Evolutionary conservation across 2,888 invertebrate species (phyloP).

Genomic region (Catocala sponsa): DNA sequence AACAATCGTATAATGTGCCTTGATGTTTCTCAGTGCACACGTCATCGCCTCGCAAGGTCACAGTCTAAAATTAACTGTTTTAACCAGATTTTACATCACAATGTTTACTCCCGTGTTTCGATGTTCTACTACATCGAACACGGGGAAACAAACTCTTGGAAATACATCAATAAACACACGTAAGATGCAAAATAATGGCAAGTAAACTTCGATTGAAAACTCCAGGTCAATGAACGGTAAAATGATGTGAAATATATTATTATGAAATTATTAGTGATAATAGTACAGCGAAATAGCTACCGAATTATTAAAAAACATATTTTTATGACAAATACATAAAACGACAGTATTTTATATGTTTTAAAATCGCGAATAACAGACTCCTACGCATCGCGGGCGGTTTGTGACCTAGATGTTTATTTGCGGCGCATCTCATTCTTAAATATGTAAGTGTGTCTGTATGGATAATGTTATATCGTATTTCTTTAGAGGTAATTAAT

Average conservation of each 20-base stretch:
- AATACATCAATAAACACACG: too few relatives aligned
- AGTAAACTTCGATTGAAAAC: neutral
- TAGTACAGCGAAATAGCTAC: too few relatives aligned
- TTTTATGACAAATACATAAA: constrained; percentile 15
- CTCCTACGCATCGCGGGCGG: constrained; percentile 55
- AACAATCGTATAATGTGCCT: constrained; percentile 18
- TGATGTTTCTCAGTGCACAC: constrained; percentile 24
- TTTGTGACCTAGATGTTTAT: constrained; percentile 65
- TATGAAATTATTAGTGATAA: neutral
- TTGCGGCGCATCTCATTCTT: constrained; percentile 27
- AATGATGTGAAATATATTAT: neutral
- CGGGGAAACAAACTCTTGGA: constrained; percentile 18
- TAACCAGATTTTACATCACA: constrained; percentile 38
- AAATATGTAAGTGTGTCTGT: constrained; percentile 16
- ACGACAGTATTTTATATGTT: constrained; percentile 35
- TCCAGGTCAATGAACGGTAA: neutral
- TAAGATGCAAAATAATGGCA: too few relatives aligned
- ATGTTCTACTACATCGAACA: constrained; percentile 33
- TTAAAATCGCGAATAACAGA: constrained; percentile 47
- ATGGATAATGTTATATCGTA: too few relatives aligned
- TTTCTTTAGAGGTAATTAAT: too few relatives aligned
- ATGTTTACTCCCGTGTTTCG: constrained; percentile 38
- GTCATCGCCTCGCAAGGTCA: constrained; percentile 45
- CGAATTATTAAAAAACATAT: too few relatives aligned
- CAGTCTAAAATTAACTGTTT: constrained; percentile 51